Conservation (phyloP, 53 echinoderm and acorn worm species). For the Patiria pectinifera region DNA sequence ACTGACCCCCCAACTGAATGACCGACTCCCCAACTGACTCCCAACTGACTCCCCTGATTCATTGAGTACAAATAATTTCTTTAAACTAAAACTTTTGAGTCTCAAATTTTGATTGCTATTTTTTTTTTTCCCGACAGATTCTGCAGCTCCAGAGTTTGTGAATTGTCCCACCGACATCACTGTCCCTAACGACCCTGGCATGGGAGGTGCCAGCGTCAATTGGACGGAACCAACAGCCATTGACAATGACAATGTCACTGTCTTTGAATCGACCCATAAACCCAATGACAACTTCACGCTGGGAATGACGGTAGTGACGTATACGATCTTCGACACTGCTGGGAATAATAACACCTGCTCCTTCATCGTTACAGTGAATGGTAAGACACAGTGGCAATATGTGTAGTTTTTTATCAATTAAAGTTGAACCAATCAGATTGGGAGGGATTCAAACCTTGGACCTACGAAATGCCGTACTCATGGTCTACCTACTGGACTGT, state of each 20-base stretch:
- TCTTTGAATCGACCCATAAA: constrained; percentile 12
- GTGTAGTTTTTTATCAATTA: too few relatives aligned
- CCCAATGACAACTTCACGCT: constrained; percentile 52
- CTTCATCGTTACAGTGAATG: constrained; percentile 57
- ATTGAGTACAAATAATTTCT: too few relatives aligned
- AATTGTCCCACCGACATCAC: constrained; percentile 67
- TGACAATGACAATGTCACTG: constrained; percentile 58
- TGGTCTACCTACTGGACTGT: too few relatives aligned
- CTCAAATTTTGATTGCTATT: too few relatives aligned
- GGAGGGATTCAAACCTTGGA: too few relatives aligned
- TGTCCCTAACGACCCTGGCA: constrained; percentile 4
- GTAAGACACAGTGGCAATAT: constrained; percentile 32
- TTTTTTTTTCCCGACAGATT: constrained; percentile 18
- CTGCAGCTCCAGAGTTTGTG: constrained; percentile 28
- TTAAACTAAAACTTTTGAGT: too few relatives aligned
- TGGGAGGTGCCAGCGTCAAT: background rate
- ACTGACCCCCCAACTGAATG: too few relatives aligned
- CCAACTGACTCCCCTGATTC: too few relatives aligned
- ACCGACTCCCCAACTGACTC: too few relatives aligned
- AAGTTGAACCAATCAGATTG: too few relatives aligned
- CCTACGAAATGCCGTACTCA: too few relatives aligned
- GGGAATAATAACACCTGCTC: constrained; percentile 45
- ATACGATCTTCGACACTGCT: constrained; percentile 52
- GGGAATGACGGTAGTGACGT: constrained; percentile 57
- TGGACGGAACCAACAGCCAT: constrained; percentile 62